Conservation (phyloP, 2,113 vertebrate species). For the Cyphomyrus discorhynchus region DNA sequence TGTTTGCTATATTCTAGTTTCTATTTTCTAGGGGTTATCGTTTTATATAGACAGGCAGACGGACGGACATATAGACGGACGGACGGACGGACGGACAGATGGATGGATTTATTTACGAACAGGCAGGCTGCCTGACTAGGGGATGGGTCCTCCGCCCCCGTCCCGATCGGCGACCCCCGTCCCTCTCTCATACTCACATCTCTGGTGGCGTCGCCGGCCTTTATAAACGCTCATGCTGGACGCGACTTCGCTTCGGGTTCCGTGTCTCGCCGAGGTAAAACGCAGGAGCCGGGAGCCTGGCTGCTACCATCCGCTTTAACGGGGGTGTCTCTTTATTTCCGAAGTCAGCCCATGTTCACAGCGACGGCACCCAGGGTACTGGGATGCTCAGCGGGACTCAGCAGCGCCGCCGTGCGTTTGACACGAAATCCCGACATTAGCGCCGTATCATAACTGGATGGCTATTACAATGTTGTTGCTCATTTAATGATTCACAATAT, state of each 20-base stretch:
- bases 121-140: not conserved
- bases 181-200: constrained; percentile 76
- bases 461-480: not conserved
- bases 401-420: constrained; percentile 1
- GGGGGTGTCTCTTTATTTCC: not conserved
- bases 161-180: not conserved
- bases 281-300: not conserved
- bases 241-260: not conserved
- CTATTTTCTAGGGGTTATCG: not conserved
- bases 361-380: not conserved
- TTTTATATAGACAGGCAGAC: not conserved
- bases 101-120: not conserved
- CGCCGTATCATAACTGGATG: not conserved
- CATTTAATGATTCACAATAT: not conserved
- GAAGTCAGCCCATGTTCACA: not conserved
- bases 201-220: constrained; percentile 83
- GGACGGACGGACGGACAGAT: not conserved
- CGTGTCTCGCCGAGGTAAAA: not conserved
- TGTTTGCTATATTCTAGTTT: not conserved
- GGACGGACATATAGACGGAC: not conserved
- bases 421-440: not conserved
- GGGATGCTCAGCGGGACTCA: not conserved
- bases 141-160: not conserved
- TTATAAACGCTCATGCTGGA: constrained; percentile 79
- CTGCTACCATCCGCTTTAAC: not conserved